Base-by-base conservation (phyloP, 1,140 invertebrate genomes). In the Bemisia tabaci region DNA sequence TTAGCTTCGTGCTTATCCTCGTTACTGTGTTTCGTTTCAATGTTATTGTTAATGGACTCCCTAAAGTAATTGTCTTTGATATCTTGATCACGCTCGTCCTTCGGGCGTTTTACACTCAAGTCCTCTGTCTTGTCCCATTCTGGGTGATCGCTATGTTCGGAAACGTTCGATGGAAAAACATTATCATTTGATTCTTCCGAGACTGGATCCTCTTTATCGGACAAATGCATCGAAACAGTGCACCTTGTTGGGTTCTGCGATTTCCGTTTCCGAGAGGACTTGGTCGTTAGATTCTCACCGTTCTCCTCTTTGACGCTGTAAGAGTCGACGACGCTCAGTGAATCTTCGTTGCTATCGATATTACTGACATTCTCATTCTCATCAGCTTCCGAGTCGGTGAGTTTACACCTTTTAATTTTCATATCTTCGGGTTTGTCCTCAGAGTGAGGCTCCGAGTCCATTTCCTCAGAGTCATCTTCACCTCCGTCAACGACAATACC, bases 191-290 rank as follows among this genome's bases (percentile, higher is more conserved):
- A 48, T 48, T 48, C 33, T 48, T 48, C 22, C 59, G 63, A 25
- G 22, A 65, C 22, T 60, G 33, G 33, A 17, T 48, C 33, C 17
- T 48, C 33, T 48, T 48, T 48, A 17, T 48, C 33, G 65, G 77
- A 21, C 75, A 74, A 22, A 67, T 69, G 39, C 27, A 62, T 62
- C 60, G 72, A 66, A 60, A 87, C 80, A 1, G 90, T 85, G 74
- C 88, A 91, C 66, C 92, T 82, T 0, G 90, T 94, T 0, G 94
- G 94, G 76, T 95, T 94, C 72, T 92, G 87, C 72, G 88, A 94
- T 78, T 97, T 97, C 62, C 94, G 80, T 78, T 96, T 94, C 62
- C 93, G 70, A 12, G 75, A 74, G 22, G 73, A 73, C 66, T 76
- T 78, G 11, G 69, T 33, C 0, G 64, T 59, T 0, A 70, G 65